Conservation (phyloP, 2,797 vertebrate species). For the Amblyopsis hoosieri region DNA sequence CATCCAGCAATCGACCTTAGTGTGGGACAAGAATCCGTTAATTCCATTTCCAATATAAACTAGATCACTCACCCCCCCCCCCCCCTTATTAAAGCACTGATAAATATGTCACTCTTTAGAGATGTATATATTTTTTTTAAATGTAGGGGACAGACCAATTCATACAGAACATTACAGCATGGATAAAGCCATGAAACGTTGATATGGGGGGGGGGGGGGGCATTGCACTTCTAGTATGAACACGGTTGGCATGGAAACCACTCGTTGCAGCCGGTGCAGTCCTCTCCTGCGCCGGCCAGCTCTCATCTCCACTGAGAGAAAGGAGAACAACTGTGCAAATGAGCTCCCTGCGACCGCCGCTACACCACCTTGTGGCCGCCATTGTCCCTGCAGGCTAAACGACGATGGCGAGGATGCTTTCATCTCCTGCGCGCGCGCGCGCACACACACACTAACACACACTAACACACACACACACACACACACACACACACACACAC, state of each 20-base stretch:
- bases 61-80: constrained; percentile 43
- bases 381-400: constrained; percentile 54
- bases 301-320: constrained; percentile 55
- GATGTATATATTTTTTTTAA: constrained; percentile 53
- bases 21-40: constrained; percentile 53
- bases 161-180: constrained; percentile 62
- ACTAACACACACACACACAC: no score
- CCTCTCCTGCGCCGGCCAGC: constrained; percentile 39
- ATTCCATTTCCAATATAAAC: constrained; percentile 67
- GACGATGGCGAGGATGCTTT: constrained; percentile 27
- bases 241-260: constrained; percentile 43
- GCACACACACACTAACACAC: constrained; percentile 31
- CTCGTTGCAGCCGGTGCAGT: constrained; percentile 27
- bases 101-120: constrained; percentile 80
- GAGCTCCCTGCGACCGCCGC: constrained; percentile 69
- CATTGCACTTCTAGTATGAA: constrained; percentile 71
- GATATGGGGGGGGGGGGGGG: constrained; percentile 42
- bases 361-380: background rate
- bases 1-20: constrained; percentile 76
- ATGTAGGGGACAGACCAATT: constrained; percentile 66
- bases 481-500: constrained; percentile 33
- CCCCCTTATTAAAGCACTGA: constrained; percentile 74
- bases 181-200: constrained; percentile 65
- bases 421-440: constrained; percentile 39
- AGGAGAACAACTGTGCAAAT: constrained; percentile 81